Evolutionary conservation across 2,113 vertebrate genomes (phyloP).

Genomic region (Eulemur rufifrons): DNA sequence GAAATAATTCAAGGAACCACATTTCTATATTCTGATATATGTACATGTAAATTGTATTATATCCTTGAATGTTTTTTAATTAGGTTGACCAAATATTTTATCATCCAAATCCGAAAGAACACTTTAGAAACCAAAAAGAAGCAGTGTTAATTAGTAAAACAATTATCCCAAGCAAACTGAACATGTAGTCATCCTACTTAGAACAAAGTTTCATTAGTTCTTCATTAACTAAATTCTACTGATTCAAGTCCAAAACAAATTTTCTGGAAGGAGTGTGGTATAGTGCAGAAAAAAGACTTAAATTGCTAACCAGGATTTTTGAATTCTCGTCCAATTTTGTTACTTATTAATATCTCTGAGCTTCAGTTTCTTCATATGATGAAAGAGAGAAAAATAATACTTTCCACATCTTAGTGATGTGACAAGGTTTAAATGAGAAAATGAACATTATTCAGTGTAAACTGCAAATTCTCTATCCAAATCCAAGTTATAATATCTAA

Average conservation of each 20-base stretch:
- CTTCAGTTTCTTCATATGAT: not conserved
- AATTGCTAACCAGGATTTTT: not conserved
- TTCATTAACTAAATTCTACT: not conserved
- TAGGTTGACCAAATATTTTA: not conserved
- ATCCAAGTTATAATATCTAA: not conserved
- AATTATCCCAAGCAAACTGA: not conserved
- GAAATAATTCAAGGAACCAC: not conserved
- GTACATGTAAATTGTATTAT: not conserved
- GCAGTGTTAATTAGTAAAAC: not conserved
- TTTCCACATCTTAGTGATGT: not conserved
- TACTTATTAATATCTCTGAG: not conserved
- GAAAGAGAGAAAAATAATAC: not conserved
- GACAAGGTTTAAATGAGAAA: not conserved
- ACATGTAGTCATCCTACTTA: not conserved
- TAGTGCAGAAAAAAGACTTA: not conserved
- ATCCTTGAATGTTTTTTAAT: not conserved
- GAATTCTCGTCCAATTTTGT: not conserved
- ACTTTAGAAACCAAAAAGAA: constrained; percentile 28
- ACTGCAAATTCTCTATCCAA: not conserved
- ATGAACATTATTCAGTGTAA: not conserved
- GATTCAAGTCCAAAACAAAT: not conserved
- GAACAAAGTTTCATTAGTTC: not conserved
- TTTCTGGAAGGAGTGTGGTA: not conserved
- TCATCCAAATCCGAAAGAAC: not conserved
- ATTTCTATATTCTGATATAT: not conserved